Evolutionary conservation across 2,888 invertebrate species (phyloP), one percentile per base, ranked within the genome.

Genomic region (Lepetodrilus schrolli): DNA sequence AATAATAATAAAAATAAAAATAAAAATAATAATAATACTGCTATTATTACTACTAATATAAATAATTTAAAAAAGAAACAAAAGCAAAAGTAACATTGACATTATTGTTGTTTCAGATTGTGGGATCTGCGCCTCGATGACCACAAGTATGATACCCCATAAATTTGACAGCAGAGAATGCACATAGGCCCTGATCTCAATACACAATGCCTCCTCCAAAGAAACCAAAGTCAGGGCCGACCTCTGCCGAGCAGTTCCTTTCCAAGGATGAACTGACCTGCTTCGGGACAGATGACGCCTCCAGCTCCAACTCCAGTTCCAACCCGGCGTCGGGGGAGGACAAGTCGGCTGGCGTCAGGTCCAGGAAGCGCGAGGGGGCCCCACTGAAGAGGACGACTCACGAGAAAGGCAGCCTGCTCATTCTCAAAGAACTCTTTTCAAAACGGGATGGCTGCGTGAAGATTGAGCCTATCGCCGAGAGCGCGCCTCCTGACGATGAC

Each of bases 171-270:
- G 58, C 58, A 58, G 58, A 58, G 58, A 58, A 58, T 58, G 58
- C 58, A 58, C 58, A 58, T 58, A 58, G 58, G 58, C 26, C 7
- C 48, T 47, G n/a, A n/a, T n/a, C 48, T 48, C 21, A 51, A 23
- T 47, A 70, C 70, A 76, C 38, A 69, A 87, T 87, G 87, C 87
- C 87, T 17, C 87, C 87, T 7, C 87, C 87, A 58, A 87, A 87
- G 74, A 87, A 87, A 73, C 87, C 87, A n/a, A 87, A 87, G 73
- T 82, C 80, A 78, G 87, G 87, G 7, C 84, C 86, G 17, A 87
- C 86, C 17, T 80, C 84, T 20, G 78, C 84, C 8, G 86, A 87
- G 71, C 87, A 87, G 80, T 87, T 87, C 74, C 73, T 87, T 37
- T 82, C 85, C 0, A 81, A 81, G 17, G 86, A 86, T 36, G 86